Evolutionary conservation across 2,113 vertebrate species (phyloP).

Genomic region (Galbula dea): DNA sequence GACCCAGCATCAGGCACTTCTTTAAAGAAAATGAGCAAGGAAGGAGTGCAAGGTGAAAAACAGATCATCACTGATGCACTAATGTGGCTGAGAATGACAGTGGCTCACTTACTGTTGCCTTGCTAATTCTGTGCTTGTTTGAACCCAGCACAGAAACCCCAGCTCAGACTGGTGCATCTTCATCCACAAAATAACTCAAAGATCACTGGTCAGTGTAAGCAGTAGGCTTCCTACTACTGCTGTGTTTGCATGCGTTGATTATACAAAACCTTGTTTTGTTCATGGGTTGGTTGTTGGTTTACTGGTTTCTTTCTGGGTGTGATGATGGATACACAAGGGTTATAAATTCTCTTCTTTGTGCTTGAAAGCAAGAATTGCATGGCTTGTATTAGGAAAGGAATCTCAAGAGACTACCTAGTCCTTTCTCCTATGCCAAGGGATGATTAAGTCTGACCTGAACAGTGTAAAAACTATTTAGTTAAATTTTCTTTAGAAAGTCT

Average conservation of each 20-base stretch:
- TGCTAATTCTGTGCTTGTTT: neutral
- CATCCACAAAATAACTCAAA: neutral
- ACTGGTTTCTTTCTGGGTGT: neutral
- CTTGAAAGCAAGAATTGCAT: neutral
- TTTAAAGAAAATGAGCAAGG: neutral
- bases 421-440: neutral
- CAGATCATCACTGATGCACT: neutral
- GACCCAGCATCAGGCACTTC: neutral
- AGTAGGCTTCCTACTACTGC: neutral
- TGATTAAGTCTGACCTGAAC: neutral
- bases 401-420: neutral
- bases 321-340: neutral
- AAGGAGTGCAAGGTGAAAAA: neutral
- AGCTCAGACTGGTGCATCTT: neutral
- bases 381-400: neutral
- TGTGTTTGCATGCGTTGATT: fast-evolving
- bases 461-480: neutral
- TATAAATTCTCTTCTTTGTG: neutral
- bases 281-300: neutral
- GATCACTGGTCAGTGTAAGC: neutral
- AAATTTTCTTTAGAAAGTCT: neutral
- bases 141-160: neutral
- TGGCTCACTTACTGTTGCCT: neutral
- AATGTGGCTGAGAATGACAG: neutral
- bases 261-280: neutral